phyloP scores from a whole-genome alignment of 1,140 invertebrate species.

The Hesperophylax magnus region DNA sequence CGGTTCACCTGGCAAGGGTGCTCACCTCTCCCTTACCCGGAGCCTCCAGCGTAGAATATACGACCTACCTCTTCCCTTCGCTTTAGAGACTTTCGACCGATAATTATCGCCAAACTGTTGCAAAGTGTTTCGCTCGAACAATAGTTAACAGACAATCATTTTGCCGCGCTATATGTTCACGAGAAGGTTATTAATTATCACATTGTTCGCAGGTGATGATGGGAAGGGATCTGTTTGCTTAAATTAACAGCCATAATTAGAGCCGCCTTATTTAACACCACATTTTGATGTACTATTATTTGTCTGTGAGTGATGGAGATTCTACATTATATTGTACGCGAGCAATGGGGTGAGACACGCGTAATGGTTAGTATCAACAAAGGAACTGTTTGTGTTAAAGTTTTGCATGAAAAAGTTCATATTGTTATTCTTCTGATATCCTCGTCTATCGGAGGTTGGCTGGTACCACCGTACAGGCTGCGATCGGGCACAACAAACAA shows the following conservation, averaged over 20 bases:
- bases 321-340: neutral
- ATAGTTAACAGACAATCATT: conserved; percentile 37
- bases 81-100: neutral
- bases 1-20: conserved; percentile 12
- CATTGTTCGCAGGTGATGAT: conserved; percentile 14
- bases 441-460: too few relatives aligned
- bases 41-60: neutral
- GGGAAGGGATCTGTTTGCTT: neutral
- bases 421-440: too few relatives aligned
- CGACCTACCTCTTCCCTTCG: too few relatives aligned
- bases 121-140: conserved; percentile 30
- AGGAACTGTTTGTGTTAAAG: too few relatives aligned
- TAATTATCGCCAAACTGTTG: conserved; percentile 27
- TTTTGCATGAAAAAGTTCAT: too few relatives aligned
- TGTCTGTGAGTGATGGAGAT: neutral
- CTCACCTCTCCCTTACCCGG: neutral
- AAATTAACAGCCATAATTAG: neutral
- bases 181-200: conserved; percentile 26
- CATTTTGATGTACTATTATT: neutral
- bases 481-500: too few relatives aligned
- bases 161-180: conserved; percentile 1
- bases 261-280: neutral
- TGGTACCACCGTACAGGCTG: too few relatives aligned
- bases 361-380: too few relatives aligned
- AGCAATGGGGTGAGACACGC: too few relatives aligned